Evolutionary conservation across 2,888 invertebrate species (phyloP), one percentile per base, ranked within the genome.

Genomic region (Cremastobaeus sp.): DNA sequence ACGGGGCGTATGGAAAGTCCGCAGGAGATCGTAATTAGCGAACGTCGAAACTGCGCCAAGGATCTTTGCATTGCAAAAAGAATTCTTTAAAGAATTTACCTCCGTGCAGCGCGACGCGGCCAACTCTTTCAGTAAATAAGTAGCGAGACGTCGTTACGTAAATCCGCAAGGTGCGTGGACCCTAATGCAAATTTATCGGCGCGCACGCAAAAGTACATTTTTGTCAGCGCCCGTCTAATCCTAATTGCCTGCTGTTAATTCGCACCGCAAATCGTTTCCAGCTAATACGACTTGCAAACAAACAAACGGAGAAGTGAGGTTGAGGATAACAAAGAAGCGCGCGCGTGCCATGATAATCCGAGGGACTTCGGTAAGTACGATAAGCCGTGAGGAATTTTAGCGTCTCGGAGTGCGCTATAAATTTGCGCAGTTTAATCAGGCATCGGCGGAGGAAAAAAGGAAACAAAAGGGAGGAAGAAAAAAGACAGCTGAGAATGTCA

Each of bases 371-470:
- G 45, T 17, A 47, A 47, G 59, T 54, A 45, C 72, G 71, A 72
- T 76, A 71, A 75, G 71, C 75, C 48, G 64, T 52, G 43, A 66
- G 59, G 68, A 68, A 75, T 71, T 71, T 75, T 48, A 66, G 59
- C 68, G 48, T 62, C 64, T 75, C 68, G 21, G 54, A 47, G 54
- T 41, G 52, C 39, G 62, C 70, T 43, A 64, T 68, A 68, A 75
- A 75, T 68, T 75, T 55, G 71, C 28, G 37, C 55, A 75, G 59
- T 71, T 75, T 75, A 71, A 71, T 75, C 71, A 57, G 75, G 52
- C 35, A 47, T 47, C 50, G 55, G 28, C 55, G 62, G 69, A 64
- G 76, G 35, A 54, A 30, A 11, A 25, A 37, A 37, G 28, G 18
- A 34, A 21, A 28, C 30, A 35, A 50, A 45, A 62, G 47, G 48